Percentiles rank a stretch among this genome's conserved stretches.
Conservation (phyloP, 1,140 invertebrate genomes). For the Aphelinus certus region DNA sequence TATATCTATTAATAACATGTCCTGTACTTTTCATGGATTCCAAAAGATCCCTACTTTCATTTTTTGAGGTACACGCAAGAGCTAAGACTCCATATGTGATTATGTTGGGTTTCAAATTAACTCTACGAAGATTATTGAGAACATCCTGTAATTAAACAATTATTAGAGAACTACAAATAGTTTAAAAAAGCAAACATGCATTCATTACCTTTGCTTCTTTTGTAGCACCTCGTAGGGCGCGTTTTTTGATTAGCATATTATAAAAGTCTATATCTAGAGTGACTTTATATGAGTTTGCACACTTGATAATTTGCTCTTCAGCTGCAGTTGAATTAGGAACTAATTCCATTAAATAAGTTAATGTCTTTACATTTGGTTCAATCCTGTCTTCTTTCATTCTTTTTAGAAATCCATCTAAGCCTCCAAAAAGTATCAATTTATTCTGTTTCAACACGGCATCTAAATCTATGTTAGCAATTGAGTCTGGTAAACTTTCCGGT, state of each 20-base stretch:
- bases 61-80: constrained; percentile 73
- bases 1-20: constrained; percentile 76
- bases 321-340: constrained; percentile 72
- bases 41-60: constrained; percentile 72
- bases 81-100: constrained; percentile 89
- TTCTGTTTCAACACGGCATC: constrained; percentile 63
- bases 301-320: constrained; percentile 73
- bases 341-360: constrained; percentile 78
- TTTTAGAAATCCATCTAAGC: constrained; percentile 76
- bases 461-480: constrained; percentile 38
- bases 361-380: constrained; percentile 80
- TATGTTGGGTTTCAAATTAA: constrained; percentile 74
- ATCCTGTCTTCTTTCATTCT: constrained; percentile 76
- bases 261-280: constrained; percentile 83
- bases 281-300: constrained; percentile 62
- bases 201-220: constrained; percentile 73
- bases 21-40: constrained; percentile 74
- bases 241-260: constrained; percentile 86
- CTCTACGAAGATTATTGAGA: constrained; percentile 70
- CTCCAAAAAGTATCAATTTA: constrained; percentile 83
- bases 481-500: constrained; percentile 1
- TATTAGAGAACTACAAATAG: constrained; percentile 30
- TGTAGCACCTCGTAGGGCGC: constrained; percentile 74
- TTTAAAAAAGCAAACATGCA: background rate
- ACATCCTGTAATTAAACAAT: constrained; percentile 67